These are phyloP conservation scores for Sardinella longiceps DNA, from an alignment of 2,797 vertebrate genomes.

Conservation along the genomic window DNA sequence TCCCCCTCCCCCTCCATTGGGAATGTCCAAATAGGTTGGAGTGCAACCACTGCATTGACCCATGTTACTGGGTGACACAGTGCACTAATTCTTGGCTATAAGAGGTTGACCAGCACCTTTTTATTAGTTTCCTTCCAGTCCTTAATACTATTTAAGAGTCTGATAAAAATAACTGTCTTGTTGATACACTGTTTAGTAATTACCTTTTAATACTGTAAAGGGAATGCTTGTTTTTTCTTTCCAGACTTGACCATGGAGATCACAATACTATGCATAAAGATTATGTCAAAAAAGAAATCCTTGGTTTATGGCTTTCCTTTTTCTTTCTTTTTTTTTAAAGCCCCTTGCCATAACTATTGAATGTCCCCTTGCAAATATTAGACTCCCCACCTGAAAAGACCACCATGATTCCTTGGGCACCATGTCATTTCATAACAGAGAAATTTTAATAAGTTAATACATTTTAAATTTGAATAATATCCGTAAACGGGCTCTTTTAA, in stretches of 20 bases:
- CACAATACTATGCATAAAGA: slow-evolving; percentile 47
- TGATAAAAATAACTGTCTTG: not conserved
- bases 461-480: too few species aligned
- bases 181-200: slow-evolving; percentile 13
- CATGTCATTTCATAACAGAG: too few species aligned
- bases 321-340: too few species aligned
- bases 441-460: too few species aligned
- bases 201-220: slow-evolving; percentile 25
- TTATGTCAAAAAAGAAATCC: slow-evolving; percentile 32
- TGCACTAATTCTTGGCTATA: not conserved
- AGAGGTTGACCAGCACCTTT: not conserved
- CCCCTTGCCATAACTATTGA: too few species aligned
- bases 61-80: not conserved
- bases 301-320: not conserved
- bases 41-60: not conserved
- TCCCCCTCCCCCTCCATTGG: not conserved
- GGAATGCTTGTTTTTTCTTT: slow-evolving; percentile 20
- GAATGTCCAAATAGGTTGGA: not conserved
- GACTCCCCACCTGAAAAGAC: too few species aligned
- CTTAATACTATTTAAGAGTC: not conserved
- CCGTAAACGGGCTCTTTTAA: too few species aligned
- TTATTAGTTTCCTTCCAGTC: not conserved
- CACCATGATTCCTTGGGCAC: too few species aligned
- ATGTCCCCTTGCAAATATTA: too few species aligned
- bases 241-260: slow-evolving; percentile 12